Conservation (phyloP, 2,888 invertebrate genomes). For the Dryomyza anilis region DNA sequence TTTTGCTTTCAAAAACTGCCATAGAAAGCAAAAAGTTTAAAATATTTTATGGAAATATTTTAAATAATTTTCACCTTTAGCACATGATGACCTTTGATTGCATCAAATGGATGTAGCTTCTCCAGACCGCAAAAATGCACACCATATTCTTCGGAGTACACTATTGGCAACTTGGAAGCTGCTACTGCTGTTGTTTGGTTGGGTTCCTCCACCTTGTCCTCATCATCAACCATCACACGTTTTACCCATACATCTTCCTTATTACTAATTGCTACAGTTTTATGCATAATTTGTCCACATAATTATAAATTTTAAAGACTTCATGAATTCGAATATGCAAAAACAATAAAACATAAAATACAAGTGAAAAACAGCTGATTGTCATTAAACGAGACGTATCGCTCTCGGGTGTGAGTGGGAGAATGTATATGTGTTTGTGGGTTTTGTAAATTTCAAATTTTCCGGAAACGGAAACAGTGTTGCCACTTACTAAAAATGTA, state of each 20-base stretch:
- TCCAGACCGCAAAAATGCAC: constrained; percentile 82
- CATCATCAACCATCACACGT: constrained; percentile 27
- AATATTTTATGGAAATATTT: not conserved
- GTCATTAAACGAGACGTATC: no score
- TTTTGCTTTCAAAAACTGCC: constrained; percentile 67
- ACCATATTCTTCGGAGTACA: constrained; percentile 79
- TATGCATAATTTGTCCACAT: no score
- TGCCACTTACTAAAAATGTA: no score
- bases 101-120: constrained; percentile 86
- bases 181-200: not conserved
- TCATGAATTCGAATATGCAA: not conserved
- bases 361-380: not conserved
- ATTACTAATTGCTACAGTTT: constrained; percentile 39
- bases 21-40: constrained; percentile 30
- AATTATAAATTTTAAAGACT: constrained; percentile 8
- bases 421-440: no score
- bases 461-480: no score
- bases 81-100: constrained; percentile 83
- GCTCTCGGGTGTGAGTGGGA: no score
- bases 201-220: no score
- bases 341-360: not conserved
- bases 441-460: no score
- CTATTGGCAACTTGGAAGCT: constrained; percentile 68
- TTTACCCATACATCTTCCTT: constrained; percentile 42
- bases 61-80: constrained; percentile 63